Evolutionary conservation across 1,140 invertebrate species (phyloP).

Genomic region (Formica selysi): DNA sequence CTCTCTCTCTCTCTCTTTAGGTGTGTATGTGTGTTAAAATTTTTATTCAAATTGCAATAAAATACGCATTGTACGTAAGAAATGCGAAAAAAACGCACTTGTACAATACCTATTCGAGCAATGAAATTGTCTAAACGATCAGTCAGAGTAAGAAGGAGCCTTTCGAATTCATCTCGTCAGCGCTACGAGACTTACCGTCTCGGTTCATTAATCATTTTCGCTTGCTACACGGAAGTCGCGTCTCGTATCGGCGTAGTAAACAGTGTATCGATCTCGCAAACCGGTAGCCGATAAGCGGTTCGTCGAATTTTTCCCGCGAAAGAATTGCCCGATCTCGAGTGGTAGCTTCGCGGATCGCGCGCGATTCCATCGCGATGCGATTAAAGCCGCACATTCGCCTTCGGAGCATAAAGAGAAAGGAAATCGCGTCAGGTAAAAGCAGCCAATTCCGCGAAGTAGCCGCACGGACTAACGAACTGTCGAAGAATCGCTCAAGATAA

Average conservation of each 20-base stretch:
- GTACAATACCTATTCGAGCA: background rate
- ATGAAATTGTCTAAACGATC: background rate
- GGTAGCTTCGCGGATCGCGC: conserved; percentile 51
- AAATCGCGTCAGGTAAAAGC: conserved; percentile 56
- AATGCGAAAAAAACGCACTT: background rate
- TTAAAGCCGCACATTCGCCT: conserved; percentile 47
- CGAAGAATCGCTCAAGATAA: conserved; percentile 60
- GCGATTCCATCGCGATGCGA: conserved; percentile 47
- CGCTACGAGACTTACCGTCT: background rate
- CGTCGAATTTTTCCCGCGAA: conserved; percentile 10
- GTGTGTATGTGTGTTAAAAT: background rate
- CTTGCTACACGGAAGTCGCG: background rate
- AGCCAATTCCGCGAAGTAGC: conserved; percentile 59
- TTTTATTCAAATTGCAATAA: background rate
- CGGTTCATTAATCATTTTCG: conserved; percentile 55
- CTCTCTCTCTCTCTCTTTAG: too few relatives aligned
- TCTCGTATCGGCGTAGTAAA: conserved; percentile 22
- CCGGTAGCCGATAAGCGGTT: conserved; percentile 32
- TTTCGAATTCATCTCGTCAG: conserved; percentile 36
- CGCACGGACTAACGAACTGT: conserved; percentile 54
- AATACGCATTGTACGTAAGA: background rate
- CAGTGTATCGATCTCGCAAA: conserved; percentile 41
- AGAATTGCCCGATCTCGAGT: background rate
- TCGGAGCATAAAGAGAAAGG: conserved; percentile 55
- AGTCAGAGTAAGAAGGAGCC: conserved; percentile 11